Evolutionary conservation across 1,140 invertebrate species (phyloP).

Genomic region (Neodiprion fabricii): DNA sequence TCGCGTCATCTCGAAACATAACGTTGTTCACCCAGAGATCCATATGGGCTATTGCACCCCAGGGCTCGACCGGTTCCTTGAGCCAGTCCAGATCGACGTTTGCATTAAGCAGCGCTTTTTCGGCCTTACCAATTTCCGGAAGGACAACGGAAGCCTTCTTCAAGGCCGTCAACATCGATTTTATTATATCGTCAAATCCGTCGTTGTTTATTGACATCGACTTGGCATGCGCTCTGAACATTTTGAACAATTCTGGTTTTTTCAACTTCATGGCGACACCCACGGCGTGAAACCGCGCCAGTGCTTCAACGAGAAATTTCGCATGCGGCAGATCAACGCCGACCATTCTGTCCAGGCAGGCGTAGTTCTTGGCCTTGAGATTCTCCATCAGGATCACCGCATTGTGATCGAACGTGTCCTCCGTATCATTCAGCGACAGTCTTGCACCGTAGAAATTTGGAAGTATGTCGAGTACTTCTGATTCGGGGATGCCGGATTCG

Average conservation of each 20-base stretch:
- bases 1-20: constrained; percentile 53
- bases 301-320: constrained; percentile 54
- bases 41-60: constrained; percentile 63
- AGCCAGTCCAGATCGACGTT: constrained; percentile 37
- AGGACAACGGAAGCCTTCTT: constrained; percentile 33
- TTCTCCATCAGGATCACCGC: constrained; percentile 67
- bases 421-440: constrained; percentile 52
- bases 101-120: constrained; percentile 43
- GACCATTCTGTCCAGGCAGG: constrained; percentile 56
- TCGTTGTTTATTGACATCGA: constrained; percentile 23
- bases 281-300: constrained; percentile 66
- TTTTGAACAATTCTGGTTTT: constrained; percentile 60
- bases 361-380: constrained; percentile 60
- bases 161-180: background rate
- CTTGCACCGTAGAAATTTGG: constrained; percentile 64
- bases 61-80: constrained; percentile 49
- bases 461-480: constrained; percentile 55
- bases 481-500: constrained; percentile 51
- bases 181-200: constrained; percentile 30
- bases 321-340: constrained; percentile 62
- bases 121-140: constrained; percentile 37
- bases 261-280: constrained; percentile 64
- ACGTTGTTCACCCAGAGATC: constrained; percentile 73
- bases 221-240: constrained; percentile 44
- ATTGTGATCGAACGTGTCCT: constrained; percentile 60